These are phyloP conservation scores for Vireo griseus DNA, from an alignment of 2,797 vertebrate species.

Conservation along the genomic window DNA sequence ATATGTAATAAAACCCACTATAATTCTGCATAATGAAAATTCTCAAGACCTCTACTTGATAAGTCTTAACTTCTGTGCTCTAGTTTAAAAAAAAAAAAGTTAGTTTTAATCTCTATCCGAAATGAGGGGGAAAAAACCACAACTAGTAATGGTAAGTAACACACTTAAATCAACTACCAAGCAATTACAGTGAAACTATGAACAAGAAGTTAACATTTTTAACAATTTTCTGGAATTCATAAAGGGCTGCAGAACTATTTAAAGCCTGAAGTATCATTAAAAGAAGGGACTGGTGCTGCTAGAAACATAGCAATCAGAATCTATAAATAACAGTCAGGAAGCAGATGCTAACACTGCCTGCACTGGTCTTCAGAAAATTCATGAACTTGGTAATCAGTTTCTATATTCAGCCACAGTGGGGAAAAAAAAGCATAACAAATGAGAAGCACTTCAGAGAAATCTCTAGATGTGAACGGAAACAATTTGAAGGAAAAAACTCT, in stretches of 20 bases:
- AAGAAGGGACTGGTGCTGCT: not conserved
- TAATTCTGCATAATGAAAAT: not conserved
- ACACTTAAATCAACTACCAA: not conserved
- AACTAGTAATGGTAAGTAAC: not conserved
- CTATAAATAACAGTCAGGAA: conserved; percentile 53
- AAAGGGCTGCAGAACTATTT: not conserved
- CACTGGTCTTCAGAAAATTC: conserved; percentile 50
- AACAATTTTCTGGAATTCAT: not conserved
- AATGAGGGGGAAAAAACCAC: not conserved
- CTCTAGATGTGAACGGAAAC: conserved; percentile 35
- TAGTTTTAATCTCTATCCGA: not conserved
- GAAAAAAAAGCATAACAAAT: conserved; percentile 16
- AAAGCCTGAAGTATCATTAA: conserved; percentile 16
- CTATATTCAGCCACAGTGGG: conserved; percentile 37
- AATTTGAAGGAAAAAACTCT: conserved; percentile 5
- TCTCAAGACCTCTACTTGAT: not conserved
- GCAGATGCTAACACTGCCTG: conserved; percentile 41
- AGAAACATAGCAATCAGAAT: conserved; percentile 43
- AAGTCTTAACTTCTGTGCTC: not conserved
- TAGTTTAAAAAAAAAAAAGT: not conserved
- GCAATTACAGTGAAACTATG: not conserved
- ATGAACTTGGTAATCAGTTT: conserved; percentile 50
- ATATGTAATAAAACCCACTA: not conserved
- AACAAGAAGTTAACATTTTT: not conserved
- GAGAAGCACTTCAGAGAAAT: conserved; percentile 40